Base-by-base conservation (phyloP, 2,797 vertebrate genomes). In the Gymnothorax javanicus region DNA sequence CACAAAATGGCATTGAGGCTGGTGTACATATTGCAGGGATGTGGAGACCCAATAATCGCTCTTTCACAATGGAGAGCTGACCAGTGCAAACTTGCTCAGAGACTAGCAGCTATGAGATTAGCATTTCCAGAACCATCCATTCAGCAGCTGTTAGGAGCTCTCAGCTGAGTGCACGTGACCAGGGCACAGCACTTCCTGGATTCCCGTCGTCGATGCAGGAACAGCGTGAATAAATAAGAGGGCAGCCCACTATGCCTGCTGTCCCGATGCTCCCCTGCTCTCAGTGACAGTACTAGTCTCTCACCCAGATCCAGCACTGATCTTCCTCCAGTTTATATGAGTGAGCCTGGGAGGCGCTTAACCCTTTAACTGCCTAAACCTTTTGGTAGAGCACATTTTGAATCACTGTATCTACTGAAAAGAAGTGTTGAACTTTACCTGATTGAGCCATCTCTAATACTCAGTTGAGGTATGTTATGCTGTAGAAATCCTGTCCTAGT, bases 151-250 rank as follows among this genome's bases (percentile, higher is more conserved):
- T 57, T 43, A 43, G 33, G 33, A 43, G 33, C 8, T 52, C n/a
- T 52, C 20, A 6, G 67, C 50, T 85, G 57, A 85, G 25, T 67
- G 50, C n/a, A 20, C 23, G 33, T 2, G 33, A n/a, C 15, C 11
- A 69, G 64, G 20, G 50, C 20, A 8, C 43, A 50, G 84, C 25
- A 13, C 13, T 7, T 4, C 4, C 59, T 62, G 59, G 15, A 43
- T 58, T 84, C 58, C 58, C 27, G 43, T 43, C 60, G 0, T 1
- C 2, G 23, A 20, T 20, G n/a, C 62, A 6, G 62, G 27, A 12
- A 84, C 23, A 43, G 58, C 58, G 54, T 56, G 79, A 82, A 83
- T 64, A 17, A 67, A 84, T 84, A 17, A 62, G 25, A 84, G 25
- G 52, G 60, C 25, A 27, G 58, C 17, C 83, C 58, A 84, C 25